Percentiles rank a stretch among this genome's conserved stretches.
These are phyloP conservation scores for Malacoctenus gilli DNA, from an alignment of 2,797 vertebrate genomes.

Conservation along the genomic window DNA sequence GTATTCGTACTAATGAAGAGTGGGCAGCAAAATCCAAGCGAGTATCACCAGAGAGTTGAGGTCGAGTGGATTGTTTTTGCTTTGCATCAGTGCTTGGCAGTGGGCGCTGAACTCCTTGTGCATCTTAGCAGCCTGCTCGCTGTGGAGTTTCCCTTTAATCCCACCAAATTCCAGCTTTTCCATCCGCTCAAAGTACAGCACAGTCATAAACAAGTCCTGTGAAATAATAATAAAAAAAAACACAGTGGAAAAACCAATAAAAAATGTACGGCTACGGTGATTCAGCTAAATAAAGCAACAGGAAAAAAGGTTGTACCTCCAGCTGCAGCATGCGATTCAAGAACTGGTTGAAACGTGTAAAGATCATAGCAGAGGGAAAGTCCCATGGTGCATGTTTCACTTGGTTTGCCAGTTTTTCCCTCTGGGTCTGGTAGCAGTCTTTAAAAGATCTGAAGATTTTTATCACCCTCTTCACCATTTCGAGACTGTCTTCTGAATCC, in stretches of 20 bases:
- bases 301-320: no score
- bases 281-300: no score
- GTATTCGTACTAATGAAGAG: no score
- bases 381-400: conserved; percentile 80
- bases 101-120: conserved; percentile 76
- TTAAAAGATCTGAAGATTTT: conserved; percentile 77
- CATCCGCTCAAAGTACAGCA: conserved; percentile 84
- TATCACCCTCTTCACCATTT: conserved; percentile 77
- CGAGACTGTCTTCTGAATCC: conserved; percentile 82
- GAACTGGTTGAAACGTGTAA: conserved; percentile 83
- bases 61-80: conserved; percentile 71
- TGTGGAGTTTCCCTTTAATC: conserved; percentile 77
- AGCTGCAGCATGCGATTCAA: conserved; percentile 78
- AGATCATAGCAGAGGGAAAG: conserved; percentile 84
- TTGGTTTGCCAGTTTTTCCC: conserved; percentile 72
- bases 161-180: conserved; percentile 85
- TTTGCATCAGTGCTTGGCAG: conserved; percentile 77
- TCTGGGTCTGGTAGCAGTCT: conserved; percentile 80
- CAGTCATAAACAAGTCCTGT: conserved; percentile 80
- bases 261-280: no score
- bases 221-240: conserved; percentile 37
- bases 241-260: background rate
- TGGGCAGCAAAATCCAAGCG: background rate
- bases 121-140: conserved; percentile 72
- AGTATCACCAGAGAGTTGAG: conserved; percentile 73